phyloP scores from a whole-genome alignment of 2,797 vertebrate species.

The Muscicapa striata region DNA sequence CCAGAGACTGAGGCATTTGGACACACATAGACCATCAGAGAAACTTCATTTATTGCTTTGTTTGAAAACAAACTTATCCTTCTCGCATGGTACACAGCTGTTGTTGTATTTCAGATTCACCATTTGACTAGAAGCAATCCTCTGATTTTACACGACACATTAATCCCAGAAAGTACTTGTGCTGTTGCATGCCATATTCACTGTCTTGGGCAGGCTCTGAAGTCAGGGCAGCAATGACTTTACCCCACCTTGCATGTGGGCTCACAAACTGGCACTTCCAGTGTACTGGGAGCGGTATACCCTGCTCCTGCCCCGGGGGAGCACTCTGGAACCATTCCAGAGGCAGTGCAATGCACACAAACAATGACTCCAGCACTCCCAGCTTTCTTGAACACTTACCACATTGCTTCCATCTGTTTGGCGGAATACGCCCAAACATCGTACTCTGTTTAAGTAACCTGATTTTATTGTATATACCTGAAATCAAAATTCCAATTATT shows the following conservation, averaged over 20 bases:
- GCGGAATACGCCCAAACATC: fast-evolving
- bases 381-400: background rate
- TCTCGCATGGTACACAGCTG: background rate
- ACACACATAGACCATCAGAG: background rate
- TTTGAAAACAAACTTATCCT: background rate
- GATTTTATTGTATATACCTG: background rate
- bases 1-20: background rate
- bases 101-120: background rate
- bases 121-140: background rate
- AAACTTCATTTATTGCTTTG: background rate
- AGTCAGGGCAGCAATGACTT: background rate
- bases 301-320: fast-evolving
- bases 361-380: background rate
- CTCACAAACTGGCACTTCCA: fast-evolving
- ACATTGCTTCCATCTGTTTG: background rate
- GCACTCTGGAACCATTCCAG: fast-evolving
- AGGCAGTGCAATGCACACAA: fast-evolving
- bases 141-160: background rate
- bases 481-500: background rate
- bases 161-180: background rate
- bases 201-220: background rate
- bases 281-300: fast-evolving
- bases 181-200: background rate
- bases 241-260: background rate
- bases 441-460: background rate